Evolutionary conservation across 2,797 vertebrate species (phyloP), one percentile per base, ranked within the genome.

Genomic region (Hybognathus amarus): DNA sequence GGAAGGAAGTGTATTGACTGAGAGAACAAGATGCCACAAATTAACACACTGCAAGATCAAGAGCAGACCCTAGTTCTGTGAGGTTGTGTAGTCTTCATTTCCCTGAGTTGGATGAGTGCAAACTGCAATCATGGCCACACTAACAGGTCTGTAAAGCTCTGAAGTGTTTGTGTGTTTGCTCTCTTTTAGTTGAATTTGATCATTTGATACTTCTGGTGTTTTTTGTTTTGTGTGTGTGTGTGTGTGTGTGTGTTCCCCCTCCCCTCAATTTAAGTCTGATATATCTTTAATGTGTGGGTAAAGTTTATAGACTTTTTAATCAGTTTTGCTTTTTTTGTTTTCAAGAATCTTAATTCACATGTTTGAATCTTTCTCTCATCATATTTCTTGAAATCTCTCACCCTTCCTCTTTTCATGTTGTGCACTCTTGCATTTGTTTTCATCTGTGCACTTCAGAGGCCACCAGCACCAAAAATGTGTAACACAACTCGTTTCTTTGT

Each of bases 1-100:
- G 88, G 88, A 88, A 89, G 90, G 87, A 89, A 89, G 87, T 87
- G 68, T 80, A 84, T 71, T 80, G 52, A 83, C 50, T 63, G 52
- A 69, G 79, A 80, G 80, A 81, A 68, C 82, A 69, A 59, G 83
- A 84, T 77, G 85, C 77, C 54, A 79, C 47, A 86, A 82, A 78
- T 71, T 70, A 67, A 79, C 71, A 56, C 61, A 24, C 67, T 67
- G 45, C 84, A 77, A 81, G 61, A 59, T 82, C 76, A 69, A 69
- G 54, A 73, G 69, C 73, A 80, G 71, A 42, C 36, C 59, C 45
- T 73, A 11, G 66, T 30, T 24, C 45, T 70, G 74, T 67, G 54
- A 69, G 71, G 9, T 22, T 8, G 61, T 61, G 30, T 22, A 20
- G 5, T 81, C 79, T 84, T 45, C 24, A 70, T 10, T 78, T 69